These are phyloP conservation scores for Eira barbara DNA, from an alignment of 2,113 vertebrate species.

Conservation along the genomic window DNA sequence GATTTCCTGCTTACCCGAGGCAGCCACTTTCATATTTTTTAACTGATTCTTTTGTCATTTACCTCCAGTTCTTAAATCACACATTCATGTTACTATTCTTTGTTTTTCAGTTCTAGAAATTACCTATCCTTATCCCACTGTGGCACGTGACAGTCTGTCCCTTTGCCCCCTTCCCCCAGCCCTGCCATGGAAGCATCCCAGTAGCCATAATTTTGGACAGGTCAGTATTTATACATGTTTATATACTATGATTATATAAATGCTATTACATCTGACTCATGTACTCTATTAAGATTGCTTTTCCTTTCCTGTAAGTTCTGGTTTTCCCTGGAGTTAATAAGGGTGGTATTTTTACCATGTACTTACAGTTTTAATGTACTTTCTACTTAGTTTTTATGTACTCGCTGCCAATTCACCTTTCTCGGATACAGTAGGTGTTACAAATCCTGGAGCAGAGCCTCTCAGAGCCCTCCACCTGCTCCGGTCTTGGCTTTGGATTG, in stretches of 20 bases:
- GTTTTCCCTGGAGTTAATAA: background rate
- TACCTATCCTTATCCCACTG: background rate
- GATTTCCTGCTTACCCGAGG: background rate
- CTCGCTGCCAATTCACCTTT: background rate
- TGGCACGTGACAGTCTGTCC: background rate
- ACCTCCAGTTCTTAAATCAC: background rate
- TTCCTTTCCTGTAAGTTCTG: conserved; percentile 23
- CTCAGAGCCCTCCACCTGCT: background rate
- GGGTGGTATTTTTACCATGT: background rate
- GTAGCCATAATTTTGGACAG: background rate
- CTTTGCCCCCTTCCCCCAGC: background rate
- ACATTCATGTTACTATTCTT: background rate
- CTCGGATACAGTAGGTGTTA: background rate
- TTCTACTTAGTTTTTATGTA: background rate
- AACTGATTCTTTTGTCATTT: background rate
- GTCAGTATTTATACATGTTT: background rate
- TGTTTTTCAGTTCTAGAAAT: background rate
- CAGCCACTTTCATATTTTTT: background rate
- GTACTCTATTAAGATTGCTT: background rate
- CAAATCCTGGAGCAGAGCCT: background rate
- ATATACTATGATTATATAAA: background rate
- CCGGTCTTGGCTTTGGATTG: background rate
- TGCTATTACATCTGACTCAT: background rate
- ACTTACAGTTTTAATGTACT: background rate
- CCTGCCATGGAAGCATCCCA: background rate